Evolutionary conservation across 2,113 vertebrate genomes (phyloP).

Genomic region (Chionodraco myersi): DNA sequence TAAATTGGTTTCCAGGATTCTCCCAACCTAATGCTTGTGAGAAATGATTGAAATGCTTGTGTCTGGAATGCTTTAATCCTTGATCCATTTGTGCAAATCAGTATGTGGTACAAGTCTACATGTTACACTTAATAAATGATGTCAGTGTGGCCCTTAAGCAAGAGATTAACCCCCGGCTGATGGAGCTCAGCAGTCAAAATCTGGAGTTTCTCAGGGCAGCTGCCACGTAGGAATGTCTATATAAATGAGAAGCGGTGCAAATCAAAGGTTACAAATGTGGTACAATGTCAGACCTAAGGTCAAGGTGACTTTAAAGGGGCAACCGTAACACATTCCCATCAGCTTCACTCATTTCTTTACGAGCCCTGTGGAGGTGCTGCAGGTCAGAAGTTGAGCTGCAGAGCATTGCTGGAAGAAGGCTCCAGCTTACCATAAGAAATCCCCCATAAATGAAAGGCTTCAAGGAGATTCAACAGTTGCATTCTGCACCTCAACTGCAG

Average conservation of each 20-base stretch:
- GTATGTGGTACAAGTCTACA: background rate
- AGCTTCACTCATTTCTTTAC: slow-evolving; percentile 38
- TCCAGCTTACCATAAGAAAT: slow-evolving; percentile 52
- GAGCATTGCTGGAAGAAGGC: slow-evolving; percentile 34
- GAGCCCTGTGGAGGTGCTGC: slow-evolving; percentile 32
- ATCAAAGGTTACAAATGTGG: slow-evolving; percentile 32
- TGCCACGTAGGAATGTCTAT: slow-evolving; percentile 9
- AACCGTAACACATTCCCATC: slow-evolving; percentile 40
- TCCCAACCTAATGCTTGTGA: no score
- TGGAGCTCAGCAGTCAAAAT: slow-evolving; percentile 10
- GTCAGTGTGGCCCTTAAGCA: background rate
- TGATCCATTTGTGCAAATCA: slow-evolving; percentile 22
- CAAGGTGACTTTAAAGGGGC: slow-evolving; percentile 13
- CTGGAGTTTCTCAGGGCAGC: background rate
- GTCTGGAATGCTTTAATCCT: slow-evolving; percentile 9
- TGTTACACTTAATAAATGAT: background rate
- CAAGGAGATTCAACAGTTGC: slow-evolving; percentile 47
- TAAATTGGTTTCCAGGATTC: background rate
- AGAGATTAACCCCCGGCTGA: slow-evolving; percentile 19
- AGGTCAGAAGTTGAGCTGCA: slow-evolving; percentile 35
- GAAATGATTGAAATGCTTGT: background rate
- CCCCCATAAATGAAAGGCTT: slow-evolving; percentile 65
- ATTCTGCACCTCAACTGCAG: slow-evolving; percentile 26
- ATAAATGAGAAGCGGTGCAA: slow-evolving; percentile 11
- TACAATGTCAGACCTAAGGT: slow-evolving; percentile 24